Percentiles rank a stretch among this genome's conserved stretches.
Evolutionary conservation across 2,888 invertebrate species (phyloP).

Genomic region (Drosophila birchii): DNA sequence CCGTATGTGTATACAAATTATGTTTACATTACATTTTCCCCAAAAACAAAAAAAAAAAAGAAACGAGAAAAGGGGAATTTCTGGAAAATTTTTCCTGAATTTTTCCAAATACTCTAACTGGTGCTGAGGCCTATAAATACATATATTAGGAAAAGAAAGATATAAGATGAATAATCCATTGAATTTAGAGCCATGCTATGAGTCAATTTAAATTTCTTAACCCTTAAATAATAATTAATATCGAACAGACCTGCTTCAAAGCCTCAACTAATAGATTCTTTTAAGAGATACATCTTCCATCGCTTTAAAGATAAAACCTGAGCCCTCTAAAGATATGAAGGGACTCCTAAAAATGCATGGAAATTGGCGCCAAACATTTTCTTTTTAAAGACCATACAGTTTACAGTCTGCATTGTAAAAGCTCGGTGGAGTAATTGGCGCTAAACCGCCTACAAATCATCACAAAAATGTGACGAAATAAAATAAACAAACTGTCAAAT

Average conservation of each 20-base stretch:
- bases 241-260: too few relatives aligned
- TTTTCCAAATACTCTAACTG: constrained; percentile 19
- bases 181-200: too few relatives aligned
- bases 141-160: neutral
- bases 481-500: constrained; percentile 83
- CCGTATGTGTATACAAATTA: constrained; percentile 57
- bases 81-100: neutral
- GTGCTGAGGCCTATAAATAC: neutral
- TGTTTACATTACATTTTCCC: constrained; percentile 54
- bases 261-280: neutral
- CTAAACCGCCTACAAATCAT: constrained; percentile 83
- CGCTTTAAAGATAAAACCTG: neutral
- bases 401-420: constrained; percentile 64
- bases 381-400: constrained; percentile 68
- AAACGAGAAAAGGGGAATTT: constrained; percentile 1
- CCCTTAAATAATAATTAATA: neutral
- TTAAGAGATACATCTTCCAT: neutral
- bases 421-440: constrained; percentile 72
- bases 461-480: constrained; percentile 82
- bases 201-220: too few relatives aligned
- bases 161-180: neutral
- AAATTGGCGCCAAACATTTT: constrained; percentile 71
- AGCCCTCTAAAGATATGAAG: neutral
- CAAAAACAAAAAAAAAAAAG: constrained; percentile 32
- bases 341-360: neutral